Evolutionary conservation across 2,797 vertebrate genomes (phyloP).

Genomic region (Amphiprion clarkii): DNA sequence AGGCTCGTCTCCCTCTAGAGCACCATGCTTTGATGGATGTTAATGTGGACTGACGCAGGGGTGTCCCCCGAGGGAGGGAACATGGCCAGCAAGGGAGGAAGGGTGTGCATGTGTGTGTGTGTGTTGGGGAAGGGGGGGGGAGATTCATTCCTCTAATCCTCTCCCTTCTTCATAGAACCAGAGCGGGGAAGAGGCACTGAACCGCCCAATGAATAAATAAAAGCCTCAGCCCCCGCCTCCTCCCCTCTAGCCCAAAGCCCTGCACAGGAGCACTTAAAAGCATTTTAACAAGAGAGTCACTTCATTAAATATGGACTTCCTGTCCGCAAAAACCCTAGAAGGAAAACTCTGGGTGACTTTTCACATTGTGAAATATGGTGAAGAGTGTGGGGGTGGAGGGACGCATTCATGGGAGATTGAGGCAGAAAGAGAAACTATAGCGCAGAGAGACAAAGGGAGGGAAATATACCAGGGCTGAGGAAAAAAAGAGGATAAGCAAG

Average conservation of each 20-base stretch:
- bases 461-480: constrained; percentile 50
- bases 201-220: constrained; percentile 89
- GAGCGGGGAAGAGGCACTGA: constrained; percentile 78
- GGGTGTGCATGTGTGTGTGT: constrained; percentile 34
- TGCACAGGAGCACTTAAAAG: constrained; percentile 86
- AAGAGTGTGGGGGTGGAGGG: constrained; percentile 15
- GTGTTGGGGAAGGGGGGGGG: constrained; percentile 30
- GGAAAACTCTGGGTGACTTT: constrained; percentile 78
- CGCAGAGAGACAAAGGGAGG: constrained; percentile 64
- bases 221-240: constrained; percentile 70
- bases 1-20: constrained; percentile 74
- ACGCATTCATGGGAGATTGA: constrained; percentile 36
- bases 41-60: constrained; percentile 88
- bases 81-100: constrained; percentile 75
- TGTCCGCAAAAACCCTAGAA: constrained; percentile 76
- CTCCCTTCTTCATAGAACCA: constrained; percentile 76
- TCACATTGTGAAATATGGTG: constrained; percentile 61
- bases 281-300: constrained; percentile 87
- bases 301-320: constrained; percentile 90
- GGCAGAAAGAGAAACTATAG: constrained; percentile 50
- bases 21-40: constrained; percentile 85
- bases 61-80: constrained; percentile 85
- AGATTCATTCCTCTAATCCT: constrained; percentile 83
- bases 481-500: constrained; percentile 52
- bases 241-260: constrained; percentile 72